These are phyloP conservation scores for Lypha dubia DNA, from an alignment of 2,888 invertebrate genomes.

Conservation along the genomic window DNA sequence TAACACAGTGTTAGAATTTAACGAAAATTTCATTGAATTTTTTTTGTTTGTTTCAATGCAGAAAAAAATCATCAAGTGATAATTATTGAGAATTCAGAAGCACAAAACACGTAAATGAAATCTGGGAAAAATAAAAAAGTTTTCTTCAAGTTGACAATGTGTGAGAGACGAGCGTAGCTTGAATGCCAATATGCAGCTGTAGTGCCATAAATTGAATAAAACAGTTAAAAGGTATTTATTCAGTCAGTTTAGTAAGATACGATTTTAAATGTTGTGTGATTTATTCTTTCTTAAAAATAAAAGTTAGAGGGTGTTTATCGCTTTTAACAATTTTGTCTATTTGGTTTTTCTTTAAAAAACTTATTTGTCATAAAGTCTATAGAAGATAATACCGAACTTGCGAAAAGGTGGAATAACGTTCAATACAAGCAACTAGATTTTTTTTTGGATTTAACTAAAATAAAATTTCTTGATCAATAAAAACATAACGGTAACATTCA, in stretches of 20 bases:
- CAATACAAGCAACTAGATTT: too few species aligned
- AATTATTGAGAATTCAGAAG: background rate
- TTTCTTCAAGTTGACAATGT: background rate
- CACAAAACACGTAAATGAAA: background rate
- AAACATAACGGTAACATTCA: too few species aligned
- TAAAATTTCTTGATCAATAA: too few species aligned
- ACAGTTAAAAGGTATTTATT: background rate
- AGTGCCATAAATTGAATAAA: background rate
- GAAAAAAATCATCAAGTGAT: background rate
- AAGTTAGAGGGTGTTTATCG: background rate
- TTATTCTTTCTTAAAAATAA: background rate
- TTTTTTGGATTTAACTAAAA: too few species aligned
- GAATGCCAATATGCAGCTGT: background rate
- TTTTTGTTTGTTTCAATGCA: background rate
- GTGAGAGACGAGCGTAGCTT: background rate
- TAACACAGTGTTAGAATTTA: background rate
- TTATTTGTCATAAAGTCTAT: too few species aligned
- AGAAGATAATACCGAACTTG: too few species aligned
- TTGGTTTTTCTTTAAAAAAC: too few species aligned
- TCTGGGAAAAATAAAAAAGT: background rate
- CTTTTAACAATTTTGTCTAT: too few species aligned
- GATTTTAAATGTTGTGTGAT: background rate
- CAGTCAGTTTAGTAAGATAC: background rate
- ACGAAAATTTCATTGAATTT: conserved; percentile 1
- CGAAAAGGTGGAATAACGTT: too few species aligned